Evolutionary conservation across 2,797 vertebrate genomes (phyloP), one percentile per base, ranked within the genome.

Genomic region (Sebastolobus altivelis): DNA sequence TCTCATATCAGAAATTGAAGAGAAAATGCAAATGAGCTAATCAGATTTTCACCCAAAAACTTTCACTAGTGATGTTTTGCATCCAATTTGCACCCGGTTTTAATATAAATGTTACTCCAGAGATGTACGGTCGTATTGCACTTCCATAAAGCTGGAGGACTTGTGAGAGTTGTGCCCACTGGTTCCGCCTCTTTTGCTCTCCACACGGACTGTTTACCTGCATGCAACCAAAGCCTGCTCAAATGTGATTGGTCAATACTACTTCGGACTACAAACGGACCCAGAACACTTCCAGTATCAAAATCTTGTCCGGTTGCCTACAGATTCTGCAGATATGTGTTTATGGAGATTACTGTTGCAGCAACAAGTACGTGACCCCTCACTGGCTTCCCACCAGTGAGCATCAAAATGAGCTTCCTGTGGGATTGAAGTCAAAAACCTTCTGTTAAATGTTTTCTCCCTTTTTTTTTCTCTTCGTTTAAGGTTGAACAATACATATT

Each of bases 351-450:
- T 43, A 43, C 40, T 43, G 16, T 16, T 29, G 63, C 37, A 12
- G 18, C 13, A 10, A 33, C 4, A 18, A 61, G 20, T 29, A 29
- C 25, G 5, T 8, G 10, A 40, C 58, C 37, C 54, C 25, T 70
- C 68, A n/a, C 68, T 12, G 67, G 49, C 66, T 69, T 55, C 49
- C 49, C 31, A 69, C 49, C 13, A 8, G 14, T 38, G 35, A 43
- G 38, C 0, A 27, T 18, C 14, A 2, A 22, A 0, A 60, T 14
- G 0, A 31, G 4, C 16, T 13, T 43, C 37, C 6, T 71, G 37
- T 25, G 11, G 7, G 37, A n/a, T 29, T 43, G 31, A 27, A 55
- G 49, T 33, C 22, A 18, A n/a, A 60, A 27, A 65, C 3, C 16
- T 65, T 46, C 20, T 14, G 55, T 27, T 8, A 29, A 27, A 27